These are phyloP conservation scores for Acrossocheilus fasciatus DNA, from an alignment of 2,797 vertebrate genomes.

Conservation along the genomic window DNA sequence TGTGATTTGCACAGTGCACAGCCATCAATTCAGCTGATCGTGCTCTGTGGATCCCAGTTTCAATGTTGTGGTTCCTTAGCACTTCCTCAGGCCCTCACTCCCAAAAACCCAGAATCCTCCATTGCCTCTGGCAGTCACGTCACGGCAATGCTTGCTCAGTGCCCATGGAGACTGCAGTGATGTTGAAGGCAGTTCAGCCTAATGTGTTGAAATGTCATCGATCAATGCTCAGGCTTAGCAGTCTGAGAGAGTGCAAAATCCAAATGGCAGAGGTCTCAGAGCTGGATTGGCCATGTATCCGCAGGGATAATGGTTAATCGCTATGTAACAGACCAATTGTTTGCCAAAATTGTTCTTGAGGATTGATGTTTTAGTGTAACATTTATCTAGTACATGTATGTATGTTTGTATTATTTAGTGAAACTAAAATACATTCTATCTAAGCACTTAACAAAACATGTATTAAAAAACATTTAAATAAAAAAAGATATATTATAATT, in stretches of 20 bases:
- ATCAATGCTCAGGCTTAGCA: conserved; percentile 44
- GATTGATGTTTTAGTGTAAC: conserved; percentile 25
- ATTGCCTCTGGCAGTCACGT: conserved; percentile 46
- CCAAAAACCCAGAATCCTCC: conserved; percentile 13
- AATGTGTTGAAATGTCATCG: conserved; percentile 55
- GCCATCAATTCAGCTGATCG: not conserved
- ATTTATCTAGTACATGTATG: not conserved
- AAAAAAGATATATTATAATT: not conserved
- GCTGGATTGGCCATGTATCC: conserved; percentile 27
- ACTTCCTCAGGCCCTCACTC: conserved; percentile 3
- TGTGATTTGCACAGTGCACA: not conserved
- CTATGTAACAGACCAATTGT: conserved; percentile 27
- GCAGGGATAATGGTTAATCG: conserved; percentile 16
- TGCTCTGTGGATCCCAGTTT: not conserved
- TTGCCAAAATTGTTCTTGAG: conserved; percentile 18
- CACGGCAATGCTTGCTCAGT: conserved; percentile 33
- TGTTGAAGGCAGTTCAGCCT: conserved; percentile 40
- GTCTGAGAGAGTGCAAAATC: conserved; percentile 41
- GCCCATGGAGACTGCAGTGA: conserved; percentile 28
- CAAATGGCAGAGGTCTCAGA: conserved; percentile 44
- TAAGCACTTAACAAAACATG: not conserved
- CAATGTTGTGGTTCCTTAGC: conserved; percentile 28
- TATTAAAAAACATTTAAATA: not conserved
- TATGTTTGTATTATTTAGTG: not conserved
- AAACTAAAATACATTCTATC: not conserved